Evolutionary conservation across 1,140 invertebrate species (phyloP).

Genomic region (Charaxes varanes): DNA sequence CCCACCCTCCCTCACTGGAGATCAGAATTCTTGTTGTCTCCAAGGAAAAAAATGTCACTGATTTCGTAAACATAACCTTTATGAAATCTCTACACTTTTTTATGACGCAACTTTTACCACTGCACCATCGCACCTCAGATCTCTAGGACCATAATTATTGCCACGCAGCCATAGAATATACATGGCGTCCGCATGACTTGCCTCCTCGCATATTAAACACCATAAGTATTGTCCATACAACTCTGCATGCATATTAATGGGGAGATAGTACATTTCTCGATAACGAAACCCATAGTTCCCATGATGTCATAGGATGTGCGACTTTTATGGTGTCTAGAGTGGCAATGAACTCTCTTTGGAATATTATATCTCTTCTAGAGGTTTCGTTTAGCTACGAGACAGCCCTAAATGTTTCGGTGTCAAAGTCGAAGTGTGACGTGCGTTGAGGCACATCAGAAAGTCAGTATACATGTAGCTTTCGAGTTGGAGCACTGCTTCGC

Average conservation of each 20-base stretch:
- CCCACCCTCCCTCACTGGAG: too few species aligned
- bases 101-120: neutral
- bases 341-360: slow-evolving; percentile 2
- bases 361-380: too few species aligned
- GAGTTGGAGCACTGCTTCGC: too few species aligned
- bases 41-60: too few species aligned
- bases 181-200: slow-evolving; percentile 27
- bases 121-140: neutral
- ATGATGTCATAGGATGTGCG: slow-evolving; percentile 32
- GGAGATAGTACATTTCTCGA: slow-evolving; percentile 34
- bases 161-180: slow-evolving; percentile 18
- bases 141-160: slow-evolving; percentile 10
- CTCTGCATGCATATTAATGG: slow-evolving; percentile 31
- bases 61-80: too few species aligned
- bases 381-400: too few species aligned
- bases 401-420: too few species aligned
- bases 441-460: too few species aligned
- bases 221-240: slow-evolving; percentile 28
- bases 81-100: neutral
- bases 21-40: too few species aligned
- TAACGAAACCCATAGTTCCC: slow-evolving; percentile 26
- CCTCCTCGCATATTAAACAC: slow-evolving; percentile 30
- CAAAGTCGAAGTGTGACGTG: too few species aligned
- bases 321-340: slow-evolving; percentile 8
- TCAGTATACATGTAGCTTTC: too few species aligned